phyloP scores from a whole-genome alignment of 2,113 vertebrate genomes.

The Potamarius usumacintae region DNA sequence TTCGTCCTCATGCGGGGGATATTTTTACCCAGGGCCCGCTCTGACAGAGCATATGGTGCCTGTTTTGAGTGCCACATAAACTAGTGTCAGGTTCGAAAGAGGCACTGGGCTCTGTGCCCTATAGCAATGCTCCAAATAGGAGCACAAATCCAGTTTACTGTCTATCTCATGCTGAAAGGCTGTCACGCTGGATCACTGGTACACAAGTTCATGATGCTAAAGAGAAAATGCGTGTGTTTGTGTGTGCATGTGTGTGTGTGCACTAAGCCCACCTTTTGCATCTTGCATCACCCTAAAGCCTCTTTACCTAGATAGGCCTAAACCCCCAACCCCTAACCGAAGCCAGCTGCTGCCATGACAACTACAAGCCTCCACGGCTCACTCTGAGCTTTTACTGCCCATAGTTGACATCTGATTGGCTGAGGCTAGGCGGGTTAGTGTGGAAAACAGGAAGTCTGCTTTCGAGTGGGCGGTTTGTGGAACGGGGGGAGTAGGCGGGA shows the following conservation, averaged over 20 bases:
- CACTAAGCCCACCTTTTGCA: conserved; percentile 5
- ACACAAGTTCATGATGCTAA: not conserved
- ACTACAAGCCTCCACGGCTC: conserved; percentile 62
- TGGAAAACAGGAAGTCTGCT: conserved; percentile 79
- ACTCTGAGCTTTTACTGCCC: conserved; percentile 65
- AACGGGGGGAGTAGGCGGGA: conserved; percentile 68
- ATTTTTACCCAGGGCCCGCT: conserved; percentile 73
- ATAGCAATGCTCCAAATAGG: conserved; percentile 59
- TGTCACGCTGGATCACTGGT: not conserved
- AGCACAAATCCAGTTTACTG: conserved; percentile 61
- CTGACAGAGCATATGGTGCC: conserved; percentile 75
- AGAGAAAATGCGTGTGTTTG: conserved; percentile 9
- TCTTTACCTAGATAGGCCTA: conserved; percentile 23
- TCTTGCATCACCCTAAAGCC: not conserved
- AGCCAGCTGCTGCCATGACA: conserved; percentile 66
- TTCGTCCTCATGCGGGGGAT: conserved; percentile 67
- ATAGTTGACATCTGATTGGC: conserved; percentile 68
- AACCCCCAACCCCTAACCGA: conserved; percentile 34
- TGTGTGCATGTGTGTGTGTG: conserved; percentile 24
- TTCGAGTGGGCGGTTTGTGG: conserved; percentile 73
- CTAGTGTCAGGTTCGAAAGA: conserved; percentile 55
- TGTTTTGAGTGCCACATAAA: conserved; percentile 70
- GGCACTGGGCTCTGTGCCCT: conserved; percentile 65
- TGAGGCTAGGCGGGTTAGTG: conserved; percentile 61
- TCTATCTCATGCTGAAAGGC: conserved; percentile 44